Evolutionary conservation across 2,113 vertebrate species (phyloP), one percentile per base, ranked within the genome.

Genomic region (Phylloscopus whistleri): DNA sequence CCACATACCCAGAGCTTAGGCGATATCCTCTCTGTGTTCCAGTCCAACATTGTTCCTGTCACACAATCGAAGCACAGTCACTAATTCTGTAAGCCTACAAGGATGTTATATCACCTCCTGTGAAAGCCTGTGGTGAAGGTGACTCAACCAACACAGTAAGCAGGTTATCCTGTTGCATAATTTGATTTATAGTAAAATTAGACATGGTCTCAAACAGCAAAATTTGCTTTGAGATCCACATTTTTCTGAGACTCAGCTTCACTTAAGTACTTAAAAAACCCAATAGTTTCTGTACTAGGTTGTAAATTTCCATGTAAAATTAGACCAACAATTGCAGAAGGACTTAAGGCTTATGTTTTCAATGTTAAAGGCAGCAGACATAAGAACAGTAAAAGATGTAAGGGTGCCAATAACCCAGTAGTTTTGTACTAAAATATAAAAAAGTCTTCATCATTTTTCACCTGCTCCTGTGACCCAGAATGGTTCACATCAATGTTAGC

Each of bases 61-160:
- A 64, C 8, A 27, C 44, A 89, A 48, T 68, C 66, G 82, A 19
- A 16, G 20, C 41, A 53, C 31, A 75, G 53, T 37, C 58, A 58
- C 70, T 85, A 88, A 83, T 85, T 73, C 75, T 76, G 13, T 90
- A 93, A 94, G 58, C 87, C 66, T 94, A 5, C 52, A 60, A 76
- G 67, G 46, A 52, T 89, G 84, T 96, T 95, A 76, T 79, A 69
- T 91, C 78, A 91, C 41, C 46, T 87, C 66, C 79, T 90, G 30
- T 73, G 52, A 91, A 85, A 90, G 63, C 43, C 53, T 83, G 22
- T 44, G 58, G 41, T 37, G 53, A 83, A 90, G 78, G 62, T 90
- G 62, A 78, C 53, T 68, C 52, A 31, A 53, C n/a, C 49, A 84
- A 78, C 59, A 20, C 10, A 80, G 63, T 83, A 80, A 80, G 62